A percentile compares a stretch with the other conserved stretches of the same genome.
These are phyloP conservation scores for Nysson spinosus DNA, from an alignment of 2,888 invertebrate species.

Conservation along the genomic window DNA sequence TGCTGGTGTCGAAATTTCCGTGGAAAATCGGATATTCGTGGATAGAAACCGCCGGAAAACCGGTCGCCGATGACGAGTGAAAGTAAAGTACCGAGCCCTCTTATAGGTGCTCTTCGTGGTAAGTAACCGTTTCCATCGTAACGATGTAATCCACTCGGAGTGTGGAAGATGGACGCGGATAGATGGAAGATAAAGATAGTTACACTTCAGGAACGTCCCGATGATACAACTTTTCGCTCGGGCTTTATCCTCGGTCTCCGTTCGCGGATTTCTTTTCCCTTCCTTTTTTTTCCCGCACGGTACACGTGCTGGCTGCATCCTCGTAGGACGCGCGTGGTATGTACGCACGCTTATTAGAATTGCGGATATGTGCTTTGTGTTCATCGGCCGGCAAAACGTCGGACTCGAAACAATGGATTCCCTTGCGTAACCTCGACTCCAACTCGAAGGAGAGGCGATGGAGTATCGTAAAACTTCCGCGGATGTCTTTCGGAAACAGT, in stretches of 20 bases:
- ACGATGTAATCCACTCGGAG: constrained; percentile 59
- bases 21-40: constrained; percentile 51
- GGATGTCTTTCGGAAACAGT: constrained; percentile 2
- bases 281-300: constrained; percentile 10
- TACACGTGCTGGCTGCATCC: constrained; percentile 42
- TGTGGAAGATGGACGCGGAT: constrained; percentile 63
- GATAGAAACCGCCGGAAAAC: constrained; percentile 57
- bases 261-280: neutral
- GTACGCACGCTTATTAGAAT: constrained; percentile 57
- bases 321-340: constrained; percentile 38
- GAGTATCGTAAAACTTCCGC: constrained; percentile 1
- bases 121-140: constrained; percentile 64
- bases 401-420: constrained; percentile 59
- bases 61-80: constrained; percentile 73
- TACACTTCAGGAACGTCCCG: constrained; percentile 67
- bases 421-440: constrained; percentile 54
- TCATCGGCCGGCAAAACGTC: constrained; percentile 70
- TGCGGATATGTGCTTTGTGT: constrained; percentile 68
- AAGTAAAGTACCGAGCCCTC: constrained; percentile 59
- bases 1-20: constrained; percentile 46
- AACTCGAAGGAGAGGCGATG: constrained; percentile 22
- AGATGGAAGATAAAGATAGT: constrained; percentile 72
- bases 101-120: constrained; percentile 65
- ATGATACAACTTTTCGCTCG: constrained; percentile 73
- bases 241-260: neutral